Evolutionary conservation across 2,888 invertebrate species (phyloP), one percentile per base, ranked within the genome.

Genomic region (Koerneria pararmatus): DNA sequence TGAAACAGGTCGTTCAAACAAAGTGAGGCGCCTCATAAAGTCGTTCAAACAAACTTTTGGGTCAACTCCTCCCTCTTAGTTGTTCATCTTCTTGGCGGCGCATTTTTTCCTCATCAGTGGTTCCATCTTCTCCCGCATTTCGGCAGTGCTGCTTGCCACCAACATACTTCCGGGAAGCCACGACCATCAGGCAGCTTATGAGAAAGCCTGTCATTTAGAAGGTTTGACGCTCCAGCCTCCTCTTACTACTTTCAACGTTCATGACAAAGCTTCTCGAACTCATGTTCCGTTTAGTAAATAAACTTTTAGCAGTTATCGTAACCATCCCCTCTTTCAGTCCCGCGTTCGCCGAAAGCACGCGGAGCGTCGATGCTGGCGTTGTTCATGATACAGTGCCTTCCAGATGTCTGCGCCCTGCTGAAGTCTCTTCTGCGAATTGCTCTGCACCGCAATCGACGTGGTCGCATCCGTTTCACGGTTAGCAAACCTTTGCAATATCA

Each of bases 311-410:
- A 37, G 22, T 41, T 34, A n/a, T 51, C 29, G 15, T 29, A 15
- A 2, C 37, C n/a, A 61, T 60, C n/a, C 63, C 63, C 24, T n/a
- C 58, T 48, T 69, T 48, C 67, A 71, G 72, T 71, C 24, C 67
- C 57, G 8, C 69, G 75, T 59, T 72, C 64, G 8, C 72, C 72
- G 1, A 69, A 62, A 15, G 72, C 71, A 0, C 67, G 73, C 19
- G 74, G 76, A 2, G 73, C 71, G 8, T 67, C 75, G 29, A 72
- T 71, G 53, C 65, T 74, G 0, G 62, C 73, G 3, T 66, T 80
- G 15, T 68, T 76, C 34, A 59, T 79, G n/a, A 72, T 80, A 31
- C 80, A 80, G 69, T 69, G 69, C 46, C 62, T 76, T 11, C 80
- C 80, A 3, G 80, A 80, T 62, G 29, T 80, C 0, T 62, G 70